A percentile compares a stretch with the other conserved stretches of the same genome.
Conservation (phyloP, 2,888 invertebrate species). For the Latrodectus elegans region DNA sequence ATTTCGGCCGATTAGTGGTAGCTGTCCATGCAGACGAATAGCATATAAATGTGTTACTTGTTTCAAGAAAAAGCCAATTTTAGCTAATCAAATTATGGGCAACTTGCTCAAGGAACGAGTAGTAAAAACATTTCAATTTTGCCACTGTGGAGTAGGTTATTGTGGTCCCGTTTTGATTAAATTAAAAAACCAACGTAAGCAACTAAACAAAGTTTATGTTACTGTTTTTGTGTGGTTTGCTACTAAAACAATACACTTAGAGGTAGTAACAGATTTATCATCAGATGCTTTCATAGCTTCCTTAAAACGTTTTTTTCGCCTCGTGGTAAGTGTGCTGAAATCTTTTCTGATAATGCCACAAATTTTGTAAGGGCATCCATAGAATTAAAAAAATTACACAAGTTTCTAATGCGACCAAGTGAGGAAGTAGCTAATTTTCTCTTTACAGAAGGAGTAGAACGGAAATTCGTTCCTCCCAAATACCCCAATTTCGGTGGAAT, state of each 20-base stretch:
- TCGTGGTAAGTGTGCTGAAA: neutral
- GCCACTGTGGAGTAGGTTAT: slow-evolving; percentile 14
- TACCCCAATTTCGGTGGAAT: slow-evolving; percentile 71
- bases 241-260: slow-evolving; percentile 56
- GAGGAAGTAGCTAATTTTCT: slow-evolving; percentile 72
- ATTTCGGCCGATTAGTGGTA: slow-evolving; percentile 19
- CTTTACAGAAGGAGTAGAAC: slow-evolving; percentile 63
- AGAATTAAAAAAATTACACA: neutral
- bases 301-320: slow-evolving; percentile 40
- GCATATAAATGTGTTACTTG: slow-evolving; percentile 15
- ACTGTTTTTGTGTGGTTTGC: slow-evolving; percentile 56
- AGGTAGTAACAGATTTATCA: slow-evolving; percentile 48
- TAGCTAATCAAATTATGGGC: no score
- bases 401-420: no score
- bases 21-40: neutral
- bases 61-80: no score
- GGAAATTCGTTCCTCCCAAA: slow-evolving; percentile 71
- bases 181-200: slow-evolving; percentile 6
- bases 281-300: no score
- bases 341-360: slow-evolving; percentile 16
- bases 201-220: slow-evolving; percentile 30
- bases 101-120: no score
- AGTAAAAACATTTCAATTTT: neutral
- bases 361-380: slow-evolving; percentile 20
- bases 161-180: slow-evolving; percentile 10